A percentile compares a stretch with the other conserved stretches of the same genome.
These are phyloP conservation scores for Hirtodrosophila cameraria DNA, from an alignment of 2,888 invertebrate genomes.

Conservation along the genomic window DNA sequence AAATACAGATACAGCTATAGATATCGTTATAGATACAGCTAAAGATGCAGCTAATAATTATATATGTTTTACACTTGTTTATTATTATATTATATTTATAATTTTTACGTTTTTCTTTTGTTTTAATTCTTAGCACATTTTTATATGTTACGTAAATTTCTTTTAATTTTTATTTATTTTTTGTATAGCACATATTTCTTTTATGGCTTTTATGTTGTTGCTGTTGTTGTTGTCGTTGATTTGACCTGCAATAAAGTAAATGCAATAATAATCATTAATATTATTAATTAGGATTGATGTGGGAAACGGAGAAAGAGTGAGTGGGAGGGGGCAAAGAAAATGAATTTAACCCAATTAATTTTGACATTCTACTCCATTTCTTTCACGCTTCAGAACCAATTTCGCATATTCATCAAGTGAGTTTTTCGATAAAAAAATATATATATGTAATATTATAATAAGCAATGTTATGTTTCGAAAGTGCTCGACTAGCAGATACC, in stretches of 20 bases:
- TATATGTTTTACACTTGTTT: constrained; percentile 36
- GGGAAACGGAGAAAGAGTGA: not conserved
- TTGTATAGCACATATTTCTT: constrained; percentile 23
- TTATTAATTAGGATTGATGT: not conserved
- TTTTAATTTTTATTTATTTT: constrained; percentile 4
- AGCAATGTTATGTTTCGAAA: too few relatives aligned
- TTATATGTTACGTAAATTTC: constrained; percentile 8
- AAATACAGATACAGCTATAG: constrained; percentile 1
- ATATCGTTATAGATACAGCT: constrained; percentile 12
- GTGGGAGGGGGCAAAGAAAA: not conserved
- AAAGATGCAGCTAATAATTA: constrained; percentile 31
- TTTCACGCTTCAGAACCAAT: constrained; percentile 8
- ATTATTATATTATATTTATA: constrained; percentile 23
- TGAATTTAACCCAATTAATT: constrained; percentile 21
- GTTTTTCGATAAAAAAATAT: not conserved
- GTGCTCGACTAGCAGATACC: too few relatives aligned
- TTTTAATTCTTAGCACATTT: constrained; percentile 22
- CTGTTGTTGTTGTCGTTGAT: constrained; percentile 3
- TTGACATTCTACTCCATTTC: constrained; percentile 12
- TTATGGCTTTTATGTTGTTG: constrained; percentile 3
- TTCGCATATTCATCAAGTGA: constrained; percentile 30
- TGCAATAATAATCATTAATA: not conserved
- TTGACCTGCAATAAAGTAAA: constrained; percentile 30
- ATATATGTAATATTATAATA: too few relatives aligned
- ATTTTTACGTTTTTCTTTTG: constrained; percentile 20